Evolutionary conservation across 1,140 invertebrate species (phyloP).

Genomic region (Drosophila insularis): DNA sequence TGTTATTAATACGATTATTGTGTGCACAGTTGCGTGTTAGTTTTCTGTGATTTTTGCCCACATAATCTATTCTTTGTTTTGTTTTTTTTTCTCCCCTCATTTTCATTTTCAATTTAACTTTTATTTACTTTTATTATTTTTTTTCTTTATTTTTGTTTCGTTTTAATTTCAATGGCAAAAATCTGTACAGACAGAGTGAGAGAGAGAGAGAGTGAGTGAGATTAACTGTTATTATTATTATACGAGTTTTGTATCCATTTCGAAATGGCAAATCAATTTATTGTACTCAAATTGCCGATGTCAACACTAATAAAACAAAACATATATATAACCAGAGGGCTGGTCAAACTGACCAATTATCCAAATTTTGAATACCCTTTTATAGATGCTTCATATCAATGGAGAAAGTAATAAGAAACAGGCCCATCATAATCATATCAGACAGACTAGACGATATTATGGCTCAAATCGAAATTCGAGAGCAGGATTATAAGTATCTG

Average conservation of each 20-base stretch:
- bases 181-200: neutral
- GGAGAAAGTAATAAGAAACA: too few species aligned
- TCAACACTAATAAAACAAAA: neutral
- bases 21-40: conserved; percentile 80
- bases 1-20: conserved; percentile 80
- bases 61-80: conserved; percentile 35
- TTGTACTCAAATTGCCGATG: neutral
- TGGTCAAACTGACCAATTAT: too few species aligned
- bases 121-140: neutral
- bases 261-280: conserved; percentile 4
- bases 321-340: too few species aligned
- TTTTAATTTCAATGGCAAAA: neutral
- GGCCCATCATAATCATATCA: too few species aligned
- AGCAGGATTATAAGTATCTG: too few species aligned
- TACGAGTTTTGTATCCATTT: neutral
- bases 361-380: too few species aligned
- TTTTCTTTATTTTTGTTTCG: neutral
- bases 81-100: conserved; percentile 12
- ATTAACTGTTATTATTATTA: conserved; percentile 1
- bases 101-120: conserved; percentile 48
- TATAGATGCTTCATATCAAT: too few species aligned
- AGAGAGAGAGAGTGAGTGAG: too few species aligned
- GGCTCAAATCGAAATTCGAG: too few species aligned
- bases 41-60: conserved; percentile 70
- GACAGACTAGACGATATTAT: too few species aligned